Evolutionary conservation across 2,113 vertebrate species (phyloP).

Genomic region (Rafetus swinhoei): DNA sequence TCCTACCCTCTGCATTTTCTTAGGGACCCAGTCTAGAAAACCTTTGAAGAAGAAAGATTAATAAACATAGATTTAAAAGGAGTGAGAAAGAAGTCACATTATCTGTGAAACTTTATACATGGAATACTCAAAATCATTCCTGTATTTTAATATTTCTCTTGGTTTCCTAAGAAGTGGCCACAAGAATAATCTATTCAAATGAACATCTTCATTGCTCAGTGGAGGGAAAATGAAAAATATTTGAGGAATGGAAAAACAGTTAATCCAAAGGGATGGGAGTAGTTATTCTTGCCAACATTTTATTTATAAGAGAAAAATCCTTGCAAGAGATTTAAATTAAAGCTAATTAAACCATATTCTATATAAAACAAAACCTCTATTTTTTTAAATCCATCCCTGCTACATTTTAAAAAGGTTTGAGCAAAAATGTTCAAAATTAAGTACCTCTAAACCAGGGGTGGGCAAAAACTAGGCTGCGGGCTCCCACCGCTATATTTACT

Average conservation of each 20-base stretch:
- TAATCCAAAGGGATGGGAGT: neutral
- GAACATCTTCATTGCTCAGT: neutral
- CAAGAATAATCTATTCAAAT: neutral
- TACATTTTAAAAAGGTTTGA: neutral
- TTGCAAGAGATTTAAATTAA: neutral
- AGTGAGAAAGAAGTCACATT: neutral
- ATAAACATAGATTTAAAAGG: slow-evolving; percentile 5
- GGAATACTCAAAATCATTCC: neutral
- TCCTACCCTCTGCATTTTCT: slow-evolving; percentile 97
- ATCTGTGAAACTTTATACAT: neutral
- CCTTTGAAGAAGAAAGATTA: slow-evolving; percentile 74
- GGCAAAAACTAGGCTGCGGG: too few species aligned
- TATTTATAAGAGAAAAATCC: neutral
- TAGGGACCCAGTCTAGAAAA: slow-evolving; percentile 97
- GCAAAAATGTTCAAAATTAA: neutral
- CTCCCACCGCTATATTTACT: too few species aligned
- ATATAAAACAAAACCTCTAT: neutral
- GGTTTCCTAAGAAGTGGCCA: neutral
- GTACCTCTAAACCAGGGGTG: neutral
- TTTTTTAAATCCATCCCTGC: neutral
- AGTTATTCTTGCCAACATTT: neutral
- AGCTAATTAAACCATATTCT: slow-evolving; percentile 3
- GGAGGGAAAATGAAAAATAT: slow-evolving; percentile 15
- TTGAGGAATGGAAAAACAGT: neutral
- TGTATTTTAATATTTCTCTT: neutral